Evolutionary conservation across 1,140 invertebrate species (phyloP).

Genomic region (Polyergus mexicanus): DNA sequence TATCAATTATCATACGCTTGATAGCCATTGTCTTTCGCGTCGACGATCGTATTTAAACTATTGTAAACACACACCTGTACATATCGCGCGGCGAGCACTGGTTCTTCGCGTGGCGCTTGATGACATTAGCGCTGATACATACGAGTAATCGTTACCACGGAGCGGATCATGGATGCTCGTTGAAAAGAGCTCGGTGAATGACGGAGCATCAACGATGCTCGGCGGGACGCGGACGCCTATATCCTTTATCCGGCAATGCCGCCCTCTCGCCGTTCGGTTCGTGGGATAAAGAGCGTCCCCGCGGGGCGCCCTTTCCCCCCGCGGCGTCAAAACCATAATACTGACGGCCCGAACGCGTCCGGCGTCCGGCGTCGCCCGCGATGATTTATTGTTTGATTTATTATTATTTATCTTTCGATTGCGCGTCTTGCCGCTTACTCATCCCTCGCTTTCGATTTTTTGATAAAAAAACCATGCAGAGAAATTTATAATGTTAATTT

Average conservation of each 20-base stretch:
- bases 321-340: slow-evolving; percentile 82
- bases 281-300: slow-evolving; percentile 59
- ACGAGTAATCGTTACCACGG: slow-evolving; percentile 40
- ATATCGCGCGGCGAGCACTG: neutral
- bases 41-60: too few relatives aligned
- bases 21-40: too few relatives aligned
- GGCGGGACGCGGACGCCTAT: slow-evolving; percentile 61
- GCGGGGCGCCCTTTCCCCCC: slow-evolving; percentile 78
- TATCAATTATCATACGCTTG: too few relatives aligned
- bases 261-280: slow-evolving; percentile 30
- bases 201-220: slow-evolving; percentile 47
- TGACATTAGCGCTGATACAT: slow-evolving; percentile 26
- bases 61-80: slow-evolving; percentile 28
- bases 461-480: too few relatives aligned
- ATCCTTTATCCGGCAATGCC: slow-evolving; percentile 57
- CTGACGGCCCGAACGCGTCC: slow-evolving; percentile 60
- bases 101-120: slow-evolving; percentile 14
- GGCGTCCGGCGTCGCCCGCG: slow-evolving; percentile 48
- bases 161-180: slow-evolving; percentile 13
- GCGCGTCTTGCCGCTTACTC: neutral
- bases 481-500: neutral
- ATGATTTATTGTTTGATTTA: slow-evolving; percentile 74
- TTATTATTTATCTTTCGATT: slow-evolving; percentile 23
- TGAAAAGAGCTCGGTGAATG: slow-evolving; percentile 53
- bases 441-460: slow-evolving; percentile 4